These are phyloP conservation scores for Thecocarcelia acutangulata DNA, from an alignment of 2,888 invertebrate species.

Conservation along the genomic window DNA sequence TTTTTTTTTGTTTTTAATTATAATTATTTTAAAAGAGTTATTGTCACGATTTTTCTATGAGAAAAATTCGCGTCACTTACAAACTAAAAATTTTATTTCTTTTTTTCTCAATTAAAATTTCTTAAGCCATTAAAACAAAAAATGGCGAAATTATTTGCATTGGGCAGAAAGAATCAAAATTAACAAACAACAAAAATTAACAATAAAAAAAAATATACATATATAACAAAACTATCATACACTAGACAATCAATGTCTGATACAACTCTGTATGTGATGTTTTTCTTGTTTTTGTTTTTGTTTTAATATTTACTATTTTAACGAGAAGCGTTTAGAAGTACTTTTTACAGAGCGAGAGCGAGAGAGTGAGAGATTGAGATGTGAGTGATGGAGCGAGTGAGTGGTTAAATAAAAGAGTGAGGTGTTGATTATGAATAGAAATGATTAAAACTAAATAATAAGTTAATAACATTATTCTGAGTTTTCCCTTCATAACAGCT, in stretches of 20 bases:
- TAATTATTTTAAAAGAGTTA: constrained; percentile 24
- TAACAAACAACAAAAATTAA: constrained; percentile 47
- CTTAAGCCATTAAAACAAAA: constrained; percentile 22
- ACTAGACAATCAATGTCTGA: constrained; percentile 52
- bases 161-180: constrained; percentile 68
- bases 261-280: neutral
- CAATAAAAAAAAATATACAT: constrained; percentile 8
- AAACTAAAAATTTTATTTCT: constrained; percentile 50
- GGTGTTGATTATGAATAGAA: constrained; percentile 43
- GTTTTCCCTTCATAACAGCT: too few relatives aligned
- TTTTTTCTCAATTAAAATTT: constrained; percentile 26
- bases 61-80: constrained; percentile 68
- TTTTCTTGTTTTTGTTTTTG: neutral
- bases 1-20: constrained; percentile 11
- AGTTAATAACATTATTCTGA: constrained; percentile 62
- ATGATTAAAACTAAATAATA: constrained; percentile 67
- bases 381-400: neutral
- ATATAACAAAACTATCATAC: constrained; percentile 12
- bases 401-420: constrained; percentile 23
- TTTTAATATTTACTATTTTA: constrained; percentile 42
- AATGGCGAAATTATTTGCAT: constrained; percentile 49
- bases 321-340: constrained; percentile 33
- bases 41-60: constrained; percentile 71
- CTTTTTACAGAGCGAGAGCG: constrained; percentile 24
- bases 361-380: neutral